A percentile compares a stretch with the other conserved stretches of the same genome.
These are phyloP conservation scores for Drosophila mayri DNA, from an alignment of 1,140 invertebrate genomes.

Conservation along the genomic window DNA sequence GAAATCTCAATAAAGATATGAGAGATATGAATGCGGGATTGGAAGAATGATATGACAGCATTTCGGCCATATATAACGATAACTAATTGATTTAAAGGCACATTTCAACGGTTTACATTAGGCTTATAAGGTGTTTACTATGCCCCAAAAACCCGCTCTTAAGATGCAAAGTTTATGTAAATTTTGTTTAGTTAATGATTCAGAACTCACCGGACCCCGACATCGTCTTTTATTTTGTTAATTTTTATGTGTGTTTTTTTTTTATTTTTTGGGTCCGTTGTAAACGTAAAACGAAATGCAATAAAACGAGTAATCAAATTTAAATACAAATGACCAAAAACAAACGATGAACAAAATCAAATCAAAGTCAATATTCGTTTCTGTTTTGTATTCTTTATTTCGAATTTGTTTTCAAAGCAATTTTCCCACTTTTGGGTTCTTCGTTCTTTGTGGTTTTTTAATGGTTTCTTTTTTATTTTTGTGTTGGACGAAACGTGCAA, in stretches of 20 bases:
- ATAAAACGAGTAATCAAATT: slow-evolving; percentile 70
- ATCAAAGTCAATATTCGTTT: slow-evolving; percentile 34
- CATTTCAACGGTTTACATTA: slow-evolving; percentile 73
- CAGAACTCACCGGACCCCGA: slow-evolving; percentile 21
- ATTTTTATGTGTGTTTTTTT: slow-evolving; percentile 54
- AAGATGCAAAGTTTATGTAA: slow-evolving; percentile 66
- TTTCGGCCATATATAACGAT: slow-evolving; percentile 37
- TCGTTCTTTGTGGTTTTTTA: slow-evolving; percentile 6
- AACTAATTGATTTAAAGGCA: slow-evolving; percentile 68
- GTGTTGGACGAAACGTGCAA: slow-evolving; percentile 3
- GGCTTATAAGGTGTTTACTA: slow-evolving; percentile 80
- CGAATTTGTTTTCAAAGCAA: background rate
- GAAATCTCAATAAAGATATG: slow-evolving; percentile 23
- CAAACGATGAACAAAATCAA: slow-evolving; percentile 60
- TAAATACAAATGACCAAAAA: slow-evolving; percentile 71
- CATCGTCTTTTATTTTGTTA: slow-evolving; percentile 55
- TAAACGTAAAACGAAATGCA: slow-evolving; percentile 58
- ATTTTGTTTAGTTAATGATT: slow-evolving; percentile 21
- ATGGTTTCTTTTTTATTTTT: slow-evolving; percentile 10
- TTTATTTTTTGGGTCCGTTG: slow-evolving; percentile 5
- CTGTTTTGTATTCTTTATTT: slow-evolving; percentile 26
- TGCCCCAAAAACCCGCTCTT: slow-evolving; percentile 28
- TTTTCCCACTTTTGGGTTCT: slow-evolving; percentile 7
- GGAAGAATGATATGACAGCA: slow-evolving; percentile 4
- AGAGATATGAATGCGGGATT: slow-evolving; percentile 19